Evolutionary conservation across 2,797 vertebrate genomes (phyloP), one percentile per base, ranked within the genome.

Genomic region (Esox masquinongy): DNA sequence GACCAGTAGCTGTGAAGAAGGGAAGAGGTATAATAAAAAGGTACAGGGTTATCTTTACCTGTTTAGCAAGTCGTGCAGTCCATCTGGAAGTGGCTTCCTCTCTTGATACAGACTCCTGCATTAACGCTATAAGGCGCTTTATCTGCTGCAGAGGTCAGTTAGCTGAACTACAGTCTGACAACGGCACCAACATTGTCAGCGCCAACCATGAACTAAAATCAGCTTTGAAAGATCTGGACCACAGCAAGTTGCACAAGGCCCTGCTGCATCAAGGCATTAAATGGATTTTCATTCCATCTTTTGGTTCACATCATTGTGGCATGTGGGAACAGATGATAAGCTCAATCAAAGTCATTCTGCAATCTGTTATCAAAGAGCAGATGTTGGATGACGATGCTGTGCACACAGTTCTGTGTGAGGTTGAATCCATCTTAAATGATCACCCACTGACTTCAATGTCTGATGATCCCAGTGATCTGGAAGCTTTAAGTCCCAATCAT

Each of bases 41-140:
- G 5, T 26, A 68, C 5, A 7, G 64, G 12, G 64, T 68, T 6
- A 4, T 68, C 3, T 68, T 4, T 29, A 68, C 64, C 15, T 68
- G 64, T 68, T 16, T 68, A 7, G 64, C 2, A 4, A 68, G 22
- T 68, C 64, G 22, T 68, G 64, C 64, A 26, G 22, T 68, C 14
- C 64, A 68, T 24, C 31, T 68, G 64, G 64, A 68, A 68, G 31
- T 68, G 64, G 64, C 64, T 26, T 24, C 1, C 31, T 68, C 64
- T 29, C 64, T 68, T 9, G 24, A 68, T 16, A 34, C 64, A 68
- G 64, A 68, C 64, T 68, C 64, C 31, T n/a, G 64, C 64, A 68
- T 68, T 26, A 68, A 68, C 5, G 64, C 64, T 1, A n/a, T 68
- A 31, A 24, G 24, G 7, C 16, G 64, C 5, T 68, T 68, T 68